Conservation (phyloP, 2,113 vertebrate species). For the Dicerorhinus sumatrensis region DNA sequence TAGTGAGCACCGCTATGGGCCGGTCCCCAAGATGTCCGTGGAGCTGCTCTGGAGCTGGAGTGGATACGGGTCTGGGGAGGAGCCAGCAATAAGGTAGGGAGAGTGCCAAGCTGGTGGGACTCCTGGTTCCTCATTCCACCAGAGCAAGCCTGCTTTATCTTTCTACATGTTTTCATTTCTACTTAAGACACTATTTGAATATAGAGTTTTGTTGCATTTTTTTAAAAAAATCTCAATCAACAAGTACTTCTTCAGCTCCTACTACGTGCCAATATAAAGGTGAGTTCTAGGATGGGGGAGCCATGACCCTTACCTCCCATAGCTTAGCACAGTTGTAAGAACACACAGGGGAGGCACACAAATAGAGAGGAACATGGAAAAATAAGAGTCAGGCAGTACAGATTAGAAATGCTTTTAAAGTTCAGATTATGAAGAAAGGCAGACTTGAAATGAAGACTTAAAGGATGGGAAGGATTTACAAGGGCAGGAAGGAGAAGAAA, state of each 20-base stretch:
- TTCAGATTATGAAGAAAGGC: not conserved
- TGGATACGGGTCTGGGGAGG: rapidly evolving
- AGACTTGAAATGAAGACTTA: not conserved
- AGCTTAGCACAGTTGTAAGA: not conserved
- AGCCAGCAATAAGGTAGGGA: not conserved
- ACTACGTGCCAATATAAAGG: not conserved
- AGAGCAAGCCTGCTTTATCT: not conserved
- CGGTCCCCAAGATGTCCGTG: not conserved
- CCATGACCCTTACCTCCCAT: not conserved
- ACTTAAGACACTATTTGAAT: not conserved
- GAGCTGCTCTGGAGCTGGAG: not conserved
- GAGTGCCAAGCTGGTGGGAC: not conserved
- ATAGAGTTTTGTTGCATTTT: not conserved
- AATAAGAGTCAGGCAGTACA: not conserved
- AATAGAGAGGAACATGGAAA: not conserved
- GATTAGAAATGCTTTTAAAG: not conserved
- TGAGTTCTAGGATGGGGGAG: not conserved
- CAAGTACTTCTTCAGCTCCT: not conserved
- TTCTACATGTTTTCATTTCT: not conserved
- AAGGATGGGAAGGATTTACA: not conserved
- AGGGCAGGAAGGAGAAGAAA: not conserved
- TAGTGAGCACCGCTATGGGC: not conserved
- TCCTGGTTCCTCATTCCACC: not conserved
- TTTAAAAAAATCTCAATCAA: not conserved
- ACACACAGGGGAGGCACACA: not conserved